A percentile compares a stretch with the other conserved stretches of the same genome.
phyloP scores from a whole-genome alignment of 2,113 vertebrate species.

The Ctenodactylus gundi region DNA sequence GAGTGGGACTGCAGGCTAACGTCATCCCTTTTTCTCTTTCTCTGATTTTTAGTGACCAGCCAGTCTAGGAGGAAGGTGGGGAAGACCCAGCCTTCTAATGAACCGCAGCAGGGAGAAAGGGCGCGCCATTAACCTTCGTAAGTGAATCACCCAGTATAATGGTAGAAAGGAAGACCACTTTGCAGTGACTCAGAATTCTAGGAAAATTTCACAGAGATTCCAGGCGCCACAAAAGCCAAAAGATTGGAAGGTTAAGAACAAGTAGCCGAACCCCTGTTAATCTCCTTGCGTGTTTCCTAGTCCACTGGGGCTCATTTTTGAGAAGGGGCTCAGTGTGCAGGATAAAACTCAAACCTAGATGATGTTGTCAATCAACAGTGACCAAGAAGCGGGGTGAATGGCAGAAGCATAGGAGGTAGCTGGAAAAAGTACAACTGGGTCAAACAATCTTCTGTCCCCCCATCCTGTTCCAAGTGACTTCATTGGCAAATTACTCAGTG shows the following conservation, averaged over 20 bases:
- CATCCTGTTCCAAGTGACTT: neutral
- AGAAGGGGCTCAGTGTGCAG: neutral
- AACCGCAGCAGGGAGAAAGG: neutral
- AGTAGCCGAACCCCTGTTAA: neutral
- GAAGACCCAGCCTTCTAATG: neutral
- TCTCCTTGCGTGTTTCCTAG: neutral
- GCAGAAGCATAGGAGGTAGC: neutral
- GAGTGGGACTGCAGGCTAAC: neutral
- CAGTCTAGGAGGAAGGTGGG: neutral
- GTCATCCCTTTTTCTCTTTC: constrained; percentile 33
- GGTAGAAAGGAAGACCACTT: neutral
- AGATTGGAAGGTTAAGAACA: neutral
- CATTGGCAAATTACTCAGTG: neutral
- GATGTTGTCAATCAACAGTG: neutral
- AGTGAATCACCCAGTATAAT: constrained; percentile 12
- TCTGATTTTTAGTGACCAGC: constrained; percentile 56
- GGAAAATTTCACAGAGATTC: constrained; percentile 32
- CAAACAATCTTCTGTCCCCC: neutral
- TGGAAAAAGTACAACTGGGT: neutral
- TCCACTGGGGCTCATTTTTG: neutral
- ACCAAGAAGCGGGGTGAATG: neutral
- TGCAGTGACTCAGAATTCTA: constrained; percentile 41
- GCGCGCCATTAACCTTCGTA: neutral
- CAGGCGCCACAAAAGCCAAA: neutral
- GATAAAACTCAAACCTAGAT: neutral